Base-by-base conservation (phyloP, 2,797 vertebrate species). In the Petrocephalus schoutedeni region DNA sequence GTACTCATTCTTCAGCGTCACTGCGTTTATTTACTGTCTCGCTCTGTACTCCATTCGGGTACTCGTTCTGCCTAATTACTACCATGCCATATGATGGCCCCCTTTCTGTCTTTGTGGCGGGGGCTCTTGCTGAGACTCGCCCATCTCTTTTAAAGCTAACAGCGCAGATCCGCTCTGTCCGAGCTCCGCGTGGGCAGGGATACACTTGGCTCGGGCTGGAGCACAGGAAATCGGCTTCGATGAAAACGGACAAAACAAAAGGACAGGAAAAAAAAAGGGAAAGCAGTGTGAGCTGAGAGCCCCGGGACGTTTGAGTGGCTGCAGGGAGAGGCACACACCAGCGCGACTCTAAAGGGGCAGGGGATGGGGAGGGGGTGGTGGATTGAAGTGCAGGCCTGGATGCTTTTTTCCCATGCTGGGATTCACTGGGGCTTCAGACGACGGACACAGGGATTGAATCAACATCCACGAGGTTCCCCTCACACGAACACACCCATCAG, bases 301-400 rank as follows among this genome's bases (percentile, higher is more conserved):
- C 53, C 36, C 45, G 87, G 89, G 87, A 92, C 93, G 23, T 53
- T 4, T 10, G 16, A 53, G 67, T 2, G 87, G 82, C 82, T 49
- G 93, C 93, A 94, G 91, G 64, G 2, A 89, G 88, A 89, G 82
- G 57, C 45, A 51, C 36, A 9, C 77, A 45, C 77, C 77, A 82
- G 61, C 21, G 23, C 61, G 21, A 64, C 59, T 21, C 71, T 77
- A 32, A 53, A 10, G 64, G 1, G 64, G 87, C 21, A 54, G 41
- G 10, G n/a, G 74, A 54, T 49, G 83, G 49, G 87, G 88, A 77
- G 54, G 59, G 8, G 61, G 57, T 23, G 32, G 56, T 3, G 77
- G 28, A 45, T 28, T 57, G 32, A 86, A 32, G 59, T 36, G 53
- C 56, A 86, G 28, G 36, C 23, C 4, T 14, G 53, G 61, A 71